These are phyloP conservation scores for Scytalopus superciliaris DNA, from an alignment of 2,113 vertebrate genomes.

Conservation along the genomic window DNA sequence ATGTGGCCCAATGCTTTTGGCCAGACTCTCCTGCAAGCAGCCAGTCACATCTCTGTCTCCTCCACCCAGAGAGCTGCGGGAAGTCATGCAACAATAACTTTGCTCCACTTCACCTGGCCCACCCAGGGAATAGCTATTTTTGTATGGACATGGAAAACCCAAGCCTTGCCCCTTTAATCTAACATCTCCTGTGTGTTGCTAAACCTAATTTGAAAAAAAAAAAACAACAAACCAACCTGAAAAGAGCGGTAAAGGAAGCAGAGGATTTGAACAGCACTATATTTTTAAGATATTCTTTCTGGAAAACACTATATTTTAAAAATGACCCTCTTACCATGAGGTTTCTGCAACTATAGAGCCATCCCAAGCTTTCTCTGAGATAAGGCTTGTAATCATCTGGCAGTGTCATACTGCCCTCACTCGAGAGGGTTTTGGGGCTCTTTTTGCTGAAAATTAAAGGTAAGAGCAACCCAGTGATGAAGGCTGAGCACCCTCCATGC, in stretches of 20 bases:
- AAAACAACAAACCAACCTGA: conserved; percentile 37
- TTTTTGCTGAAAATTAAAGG: not conserved
- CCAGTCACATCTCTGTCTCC: not conserved
- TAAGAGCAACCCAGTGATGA: not conserved
- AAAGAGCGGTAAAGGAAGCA: conserved; percentile 78
- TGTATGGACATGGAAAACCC: conserved; percentile 62
- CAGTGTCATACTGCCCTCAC: not conserved
- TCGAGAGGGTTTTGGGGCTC: not conserved
- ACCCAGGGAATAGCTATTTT: conserved; percentile 77
- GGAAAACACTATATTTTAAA: conserved; percentile 70
- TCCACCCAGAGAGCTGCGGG: conserved; percentile 38
- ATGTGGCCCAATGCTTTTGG: conserved; percentile 7
- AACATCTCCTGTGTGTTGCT: conserved; percentile 46
- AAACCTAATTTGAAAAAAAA: conserved; percentile 69
- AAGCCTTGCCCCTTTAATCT: conserved; percentile 76
- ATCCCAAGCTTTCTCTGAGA: conserved; percentile 44
- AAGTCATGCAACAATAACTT: conserved; percentile 57
- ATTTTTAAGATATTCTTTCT: conserved; percentile 69
- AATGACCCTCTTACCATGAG: conserved; percentile 44
- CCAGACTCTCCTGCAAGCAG: not conserved
- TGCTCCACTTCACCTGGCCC: conserved; percentile 74
- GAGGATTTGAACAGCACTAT: conserved; percentile 75
- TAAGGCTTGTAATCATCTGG: conserved; percentile 45
- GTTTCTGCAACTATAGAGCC: conserved; percentile 42
- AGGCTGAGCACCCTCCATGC: not conserved